Conservation (phyloP, 2,888 invertebrate genomes). For the Macroteleia sp. region DNA sequence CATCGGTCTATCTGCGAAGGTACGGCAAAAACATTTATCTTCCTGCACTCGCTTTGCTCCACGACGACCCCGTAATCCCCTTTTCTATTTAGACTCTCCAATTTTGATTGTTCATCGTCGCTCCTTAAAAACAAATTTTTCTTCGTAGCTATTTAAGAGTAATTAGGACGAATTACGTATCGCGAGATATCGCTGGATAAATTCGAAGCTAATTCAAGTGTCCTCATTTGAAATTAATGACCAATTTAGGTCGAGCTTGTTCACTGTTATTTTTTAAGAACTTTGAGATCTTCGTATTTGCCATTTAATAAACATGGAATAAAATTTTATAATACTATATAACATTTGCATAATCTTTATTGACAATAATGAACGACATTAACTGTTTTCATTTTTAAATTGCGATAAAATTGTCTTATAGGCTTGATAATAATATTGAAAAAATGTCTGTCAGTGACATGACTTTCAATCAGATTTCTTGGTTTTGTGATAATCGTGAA, state of each 20-base stretch:
- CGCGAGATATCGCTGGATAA: conserved; percentile 15
- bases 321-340: too few relatives aligned
- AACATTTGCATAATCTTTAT: too few relatives aligned
- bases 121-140: conserved; percentile 53
- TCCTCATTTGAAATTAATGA: conserved; percentile 19
- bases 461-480: too few relatives aligned
- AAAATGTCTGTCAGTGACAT: too few relatives aligned
- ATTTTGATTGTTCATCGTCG: conserved; percentile 43
- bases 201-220: conserved; percentile 26
- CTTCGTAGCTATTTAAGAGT: conserved; percentile 19
- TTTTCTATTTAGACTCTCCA: conserved; percentile 17
- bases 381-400: too few relatives aligned
- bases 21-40: conserved; percentile 73
- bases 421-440: too few relatives aligned
- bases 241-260: not conserved
- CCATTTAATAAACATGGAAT: too few relatives aligned
- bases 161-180: conserved; percentile 21
- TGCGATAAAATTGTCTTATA: too few relatives aligned
- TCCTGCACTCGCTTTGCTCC: conserved; percentile 30
- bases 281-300: not conserved
- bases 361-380: too few relatives aligned
- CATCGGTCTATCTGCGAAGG: conserved; percentile 70
- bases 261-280: conserved; percentile 7
- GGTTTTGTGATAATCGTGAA: too few relatives aligned
- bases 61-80: conserved; percentile 36